Percentiles rank a stretch among this genome's conserved stretches.
Evolutionary conservation across 2,113 vertebrate species (phyloP).

Genomic region (Silurus asotus): DNA sequence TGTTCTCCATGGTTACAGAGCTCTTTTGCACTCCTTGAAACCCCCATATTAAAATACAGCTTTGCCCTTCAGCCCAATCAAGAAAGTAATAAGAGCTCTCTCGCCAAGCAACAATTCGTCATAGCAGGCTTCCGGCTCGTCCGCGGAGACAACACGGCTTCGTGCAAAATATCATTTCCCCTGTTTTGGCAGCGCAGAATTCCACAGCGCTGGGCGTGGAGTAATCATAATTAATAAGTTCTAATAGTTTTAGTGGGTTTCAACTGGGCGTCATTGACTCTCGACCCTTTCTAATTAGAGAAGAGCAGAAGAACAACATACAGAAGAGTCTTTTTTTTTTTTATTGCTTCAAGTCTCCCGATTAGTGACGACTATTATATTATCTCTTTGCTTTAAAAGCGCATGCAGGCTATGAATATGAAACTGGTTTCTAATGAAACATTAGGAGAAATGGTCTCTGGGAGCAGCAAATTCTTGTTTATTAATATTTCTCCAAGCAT

Average conservation of each 20-base stretch:
- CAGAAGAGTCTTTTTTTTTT: not conserved
- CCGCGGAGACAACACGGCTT: not conserved
- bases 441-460: not conserved
- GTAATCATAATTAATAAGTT: not conserved
- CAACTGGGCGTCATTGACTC: not conserved
- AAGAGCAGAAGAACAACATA: not conserved
- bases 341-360: not conserved
- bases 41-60: slow-evolving; percentile 37
- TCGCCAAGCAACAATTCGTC: not conserved
- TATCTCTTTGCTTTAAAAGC: not conserved
- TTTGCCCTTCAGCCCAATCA: slow-evolving; percentile 28
- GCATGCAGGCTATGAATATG: not conserved
- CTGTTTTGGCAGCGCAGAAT: not conserved
- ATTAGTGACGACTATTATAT: not conserved
- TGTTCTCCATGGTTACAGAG: slow-evolving; percentile 35
- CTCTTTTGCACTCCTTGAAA: slow-evolving; percentile 15
- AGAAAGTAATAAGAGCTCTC: slow-evolving; percentile 29
- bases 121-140: not conserved
- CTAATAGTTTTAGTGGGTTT: not conserved
- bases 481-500: not conserved
- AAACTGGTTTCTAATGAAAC: not conserved
- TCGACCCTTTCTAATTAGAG: not conserved
- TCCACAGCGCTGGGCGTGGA: not conserved
- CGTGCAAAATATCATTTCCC: slow-evolving; percentile 2
- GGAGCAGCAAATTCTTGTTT: not conserved